These are phyloP conservation scores for Rhombomys opimus DNA, from an alignment of 2,113 vertebrate species.

Conservation along the genomic window DNA sequence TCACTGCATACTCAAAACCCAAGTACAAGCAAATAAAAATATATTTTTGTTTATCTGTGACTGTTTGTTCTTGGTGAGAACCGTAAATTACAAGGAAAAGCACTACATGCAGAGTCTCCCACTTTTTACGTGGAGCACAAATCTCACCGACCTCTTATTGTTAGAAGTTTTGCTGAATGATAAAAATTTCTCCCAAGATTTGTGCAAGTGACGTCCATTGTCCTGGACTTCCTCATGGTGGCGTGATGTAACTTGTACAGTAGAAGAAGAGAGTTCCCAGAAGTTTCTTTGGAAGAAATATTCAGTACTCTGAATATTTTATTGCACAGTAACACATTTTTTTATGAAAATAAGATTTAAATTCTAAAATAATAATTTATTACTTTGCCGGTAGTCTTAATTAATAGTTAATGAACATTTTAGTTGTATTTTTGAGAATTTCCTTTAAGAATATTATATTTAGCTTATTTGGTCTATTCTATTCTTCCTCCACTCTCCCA, in stretches of 20 bases:
- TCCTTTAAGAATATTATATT: background rate
- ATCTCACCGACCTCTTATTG: background rate
- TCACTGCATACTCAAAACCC: background rate
- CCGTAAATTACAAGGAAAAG: background rate
- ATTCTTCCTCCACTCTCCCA: background rate
- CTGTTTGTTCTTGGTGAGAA: background rate
- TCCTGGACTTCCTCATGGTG: background rate
- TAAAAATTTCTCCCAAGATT: background rate
- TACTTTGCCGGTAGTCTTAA: background rate
- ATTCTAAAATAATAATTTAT: conserved; percentile 15
- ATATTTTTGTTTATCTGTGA: background rate
- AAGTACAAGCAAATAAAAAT: background rate
- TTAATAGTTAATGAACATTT: background rate
- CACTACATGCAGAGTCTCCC: rapidly evolving
- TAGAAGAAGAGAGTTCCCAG: background rate
- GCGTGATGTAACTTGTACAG: background rate
- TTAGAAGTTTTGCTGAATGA: background rate
- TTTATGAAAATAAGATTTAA: background rate
- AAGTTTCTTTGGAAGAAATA: background rate
- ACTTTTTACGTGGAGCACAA: rapidly evolving
- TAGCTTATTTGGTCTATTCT: background rate
- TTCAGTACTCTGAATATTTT: background rate
- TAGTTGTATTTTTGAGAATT: background rate
- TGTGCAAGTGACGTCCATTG: no score
- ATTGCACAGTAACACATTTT: background rate